A percentile compares a stretch with the other conserved stretches of the same genome.
Conservation (phyloP, 2,888 invertebrate species). For the Sarcophaga rosellei region DNA sequence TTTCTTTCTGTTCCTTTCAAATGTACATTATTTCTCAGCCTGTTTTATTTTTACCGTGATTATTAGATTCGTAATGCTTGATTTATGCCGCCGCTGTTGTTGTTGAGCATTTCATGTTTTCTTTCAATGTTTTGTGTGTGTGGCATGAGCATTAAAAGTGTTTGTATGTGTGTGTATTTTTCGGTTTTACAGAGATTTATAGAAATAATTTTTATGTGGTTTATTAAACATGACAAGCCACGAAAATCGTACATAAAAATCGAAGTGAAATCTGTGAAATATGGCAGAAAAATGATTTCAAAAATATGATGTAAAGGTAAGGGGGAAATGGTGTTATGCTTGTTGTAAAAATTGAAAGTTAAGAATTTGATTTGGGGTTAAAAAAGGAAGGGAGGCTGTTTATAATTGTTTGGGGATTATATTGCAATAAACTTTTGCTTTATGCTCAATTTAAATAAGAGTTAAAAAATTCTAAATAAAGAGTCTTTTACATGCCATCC, state of each 20-base stretch:
- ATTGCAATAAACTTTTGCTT: too few relatives aligned
- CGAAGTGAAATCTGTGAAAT: neutral
- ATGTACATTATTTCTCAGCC: slow-evolving; percentile 60
- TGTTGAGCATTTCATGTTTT: slow-evolving; percentile 22
- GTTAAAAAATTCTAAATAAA: too few relatives aligned
- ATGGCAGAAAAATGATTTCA: neutral
- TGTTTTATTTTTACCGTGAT: slow-evolving; percentile 68
- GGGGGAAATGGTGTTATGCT: slow-evolving; percentile 8
- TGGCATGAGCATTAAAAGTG: neutral
- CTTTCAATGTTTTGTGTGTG: neutral
- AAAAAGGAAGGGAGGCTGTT: too few relatives aligned
- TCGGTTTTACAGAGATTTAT: slow-evolving; percentile 66
- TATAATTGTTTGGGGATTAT: too few relatives aligned
- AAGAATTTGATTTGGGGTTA: too few relatives aligned
- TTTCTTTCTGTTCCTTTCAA: slow-evolving; percentile 34
- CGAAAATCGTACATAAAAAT: slow-evolving; percentile 11
- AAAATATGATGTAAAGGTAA: neutral
- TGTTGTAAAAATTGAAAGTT: neutral
- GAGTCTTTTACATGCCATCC: too few relatives aligned
- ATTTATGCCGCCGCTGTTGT: slow-evolving; percentile 56
- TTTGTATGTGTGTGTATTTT: neutral
- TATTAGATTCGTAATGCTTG: slow-evolving; percentile 72
- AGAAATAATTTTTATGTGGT: slow-evolving; percentile 63
- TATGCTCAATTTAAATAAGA: too few relatives aligned
- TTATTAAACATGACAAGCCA: slow-evolving; percentile 59